phyloP scores from a whole-genome alignment of 2,888 invertebrate species.

The Metacarcinus magister region DNA sequence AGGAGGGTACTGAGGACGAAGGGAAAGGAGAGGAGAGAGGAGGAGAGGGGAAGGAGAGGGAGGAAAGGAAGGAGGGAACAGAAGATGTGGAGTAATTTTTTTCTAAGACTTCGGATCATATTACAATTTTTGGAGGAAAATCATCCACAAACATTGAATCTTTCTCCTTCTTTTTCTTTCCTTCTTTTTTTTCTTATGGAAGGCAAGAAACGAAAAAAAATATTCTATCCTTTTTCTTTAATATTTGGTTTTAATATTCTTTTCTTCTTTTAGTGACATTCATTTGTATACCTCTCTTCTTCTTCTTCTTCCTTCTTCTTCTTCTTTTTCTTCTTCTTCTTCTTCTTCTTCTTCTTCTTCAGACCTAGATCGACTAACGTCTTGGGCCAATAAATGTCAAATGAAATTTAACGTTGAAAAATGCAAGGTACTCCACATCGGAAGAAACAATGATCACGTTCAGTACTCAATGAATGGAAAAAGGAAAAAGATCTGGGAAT shows the following conservation, averaged over 20 bases:
- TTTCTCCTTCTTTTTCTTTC: background rate
- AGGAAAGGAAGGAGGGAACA: background rate
- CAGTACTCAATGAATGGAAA: no score
- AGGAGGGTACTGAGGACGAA: background rate
- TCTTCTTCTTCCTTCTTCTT: no score
- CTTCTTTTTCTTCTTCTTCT: background rate
- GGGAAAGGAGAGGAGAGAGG: background rate
- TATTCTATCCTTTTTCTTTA: background rate
- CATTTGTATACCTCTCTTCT: background rate
- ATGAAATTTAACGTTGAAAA: no score
- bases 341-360: background rate
- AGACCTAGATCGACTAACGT: no score
- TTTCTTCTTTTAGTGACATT: background rate
- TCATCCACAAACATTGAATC: constrained; percentile 26
- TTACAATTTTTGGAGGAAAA: constrained; percentile 4
- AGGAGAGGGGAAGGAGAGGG: background rate
- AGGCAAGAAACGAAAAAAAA: background rate
- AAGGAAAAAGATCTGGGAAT: no score
- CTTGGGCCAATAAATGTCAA: no score
- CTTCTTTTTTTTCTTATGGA: background rate
- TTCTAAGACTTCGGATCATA: background rate
- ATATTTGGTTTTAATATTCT: background rate
- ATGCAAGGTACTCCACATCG: no score
- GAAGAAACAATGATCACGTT: no score
- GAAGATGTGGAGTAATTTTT: background rate